Evolutionary conservation across 2,113 vertebrate species (phyloP).

Genomic region (Ia io): DNA sequence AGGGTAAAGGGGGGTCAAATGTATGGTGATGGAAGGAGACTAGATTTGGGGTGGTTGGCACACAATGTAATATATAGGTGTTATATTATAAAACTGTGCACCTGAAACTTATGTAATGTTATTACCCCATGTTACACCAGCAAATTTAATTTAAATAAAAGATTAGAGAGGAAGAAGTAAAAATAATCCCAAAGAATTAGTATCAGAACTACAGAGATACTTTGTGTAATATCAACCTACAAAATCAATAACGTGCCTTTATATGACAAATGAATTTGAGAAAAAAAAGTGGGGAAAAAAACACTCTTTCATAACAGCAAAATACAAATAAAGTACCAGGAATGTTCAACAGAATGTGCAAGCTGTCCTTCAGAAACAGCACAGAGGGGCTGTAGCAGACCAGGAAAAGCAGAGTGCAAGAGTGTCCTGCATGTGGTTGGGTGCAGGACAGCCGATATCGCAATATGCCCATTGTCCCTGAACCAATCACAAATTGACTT

Average conservation of each 20-base stretch:
- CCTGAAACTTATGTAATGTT: background rate
- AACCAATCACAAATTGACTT: background rate
- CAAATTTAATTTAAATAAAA: background rate
- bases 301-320: background rate
- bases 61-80: background rate
- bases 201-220: background rate
- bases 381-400: background rate
- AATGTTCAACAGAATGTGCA: background rate
- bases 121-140: background rate
- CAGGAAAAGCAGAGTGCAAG: background rate
- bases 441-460: background rate
- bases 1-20: background rate
- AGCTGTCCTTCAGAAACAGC: background rate
- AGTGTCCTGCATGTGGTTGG: background rate
- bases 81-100: background rate
- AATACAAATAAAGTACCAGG: background rate
- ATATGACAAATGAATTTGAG: background rate
- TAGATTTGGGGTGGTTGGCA: background rate
- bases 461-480: background rate
- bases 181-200: background rate
- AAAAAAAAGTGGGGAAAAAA: background rate
- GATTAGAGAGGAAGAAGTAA: background rate
- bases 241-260: background rate
- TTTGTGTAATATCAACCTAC: background rate
- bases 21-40: background rate